phyloP scores from a whole-genome alignment of 2,797 vertebrate species.

The Lutra lutra region DNA sequence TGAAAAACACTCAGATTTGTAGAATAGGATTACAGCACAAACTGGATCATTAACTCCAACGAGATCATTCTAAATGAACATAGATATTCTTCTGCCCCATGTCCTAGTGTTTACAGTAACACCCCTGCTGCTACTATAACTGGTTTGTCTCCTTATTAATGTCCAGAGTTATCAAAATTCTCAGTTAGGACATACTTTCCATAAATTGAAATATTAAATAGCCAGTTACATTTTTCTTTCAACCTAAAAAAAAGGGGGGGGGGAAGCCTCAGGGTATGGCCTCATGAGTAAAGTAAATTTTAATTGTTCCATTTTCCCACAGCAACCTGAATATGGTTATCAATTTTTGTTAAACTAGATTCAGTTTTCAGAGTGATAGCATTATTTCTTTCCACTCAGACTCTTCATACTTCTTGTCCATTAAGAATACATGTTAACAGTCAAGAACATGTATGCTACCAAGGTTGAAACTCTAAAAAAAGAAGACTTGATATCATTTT shows the following conservation, averaged over 20 bases:
- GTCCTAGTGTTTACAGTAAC: background rate
- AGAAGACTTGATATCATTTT: background rate
- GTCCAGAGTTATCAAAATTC: slow-evolving; percentile 50
- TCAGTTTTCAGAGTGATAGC: slow-evolving; percentile 58
- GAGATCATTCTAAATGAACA: background rate
- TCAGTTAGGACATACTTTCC: slow-evolving; percentile 13
- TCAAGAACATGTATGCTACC: slow-evolving; percentile 45
- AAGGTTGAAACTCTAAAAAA: slow-evolving; percentile 53
- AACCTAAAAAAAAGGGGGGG: background rate
- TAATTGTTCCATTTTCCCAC: slow-evolving; percentile 16
- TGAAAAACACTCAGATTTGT: background rate
- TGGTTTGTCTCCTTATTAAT: background rate
- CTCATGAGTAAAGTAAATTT: slow-evolving; percentile 66
- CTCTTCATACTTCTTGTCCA: slow-evolving; percentile 40
- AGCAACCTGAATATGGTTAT: slow-evolving; percentile 50
- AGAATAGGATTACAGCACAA: slow-evolving; percentile 24
- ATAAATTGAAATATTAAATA: slow-evolving; percentile 64
- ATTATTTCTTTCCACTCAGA: background rate
- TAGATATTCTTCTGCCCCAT: background rate
- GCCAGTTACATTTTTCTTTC: slow-evolving; percentile 39
- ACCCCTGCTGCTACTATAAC: background rate
- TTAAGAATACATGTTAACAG: slow-evolving; percentile 57
- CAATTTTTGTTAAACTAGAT: slow-evolving; percentile 70
- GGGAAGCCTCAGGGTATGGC: background rate
- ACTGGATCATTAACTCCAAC: background rate